Base-by-base conservation (phyloP, 2,113 vertebrate genomes). In the Perognathus longimembris region DNA sequence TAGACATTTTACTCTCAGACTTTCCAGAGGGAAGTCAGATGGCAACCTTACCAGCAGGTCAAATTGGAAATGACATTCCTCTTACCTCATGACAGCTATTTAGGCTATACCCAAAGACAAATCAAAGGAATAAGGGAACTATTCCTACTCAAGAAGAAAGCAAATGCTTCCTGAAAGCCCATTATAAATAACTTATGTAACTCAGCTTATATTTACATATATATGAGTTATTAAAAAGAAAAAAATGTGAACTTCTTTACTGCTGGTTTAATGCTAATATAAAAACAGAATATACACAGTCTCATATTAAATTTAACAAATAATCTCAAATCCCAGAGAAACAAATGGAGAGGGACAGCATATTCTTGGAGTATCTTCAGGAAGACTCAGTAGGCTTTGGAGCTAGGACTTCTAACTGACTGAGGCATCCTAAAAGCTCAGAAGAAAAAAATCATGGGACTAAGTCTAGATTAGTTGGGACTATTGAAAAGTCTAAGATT, bases 1-100 rank as follows among this genome's bases (percentile, higher is more conserved):
- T 96, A 95, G 93, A 96, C 92, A 32, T 95, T 94, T 94, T 77
- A 94, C 70, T 92, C 69, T 96, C 95, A 96, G 69, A 94, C 78
- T 96, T 97, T 95, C 89, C 94, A 91, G 91, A 95, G 93, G 80
- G 95, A 91, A 94, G 3, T 54, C 45, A 59, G 50, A 87, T 95
- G 80, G 84, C 94, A 84, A 92, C 5, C n/a, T 45, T 75, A 96
- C 34, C 85, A 89, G 77, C 12, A 6, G 73, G 88, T 92, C 92
- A 91, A 78, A 94, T 38, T 85, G 73, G 95, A 66, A 95, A 66
- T 59, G 89, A 59, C 87, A 59, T 87, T 86, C 76, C 81, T 91
- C 88, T 94, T 59, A 78, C 90, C 67, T 94, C 63, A 71, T 15
- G 45, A 89, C 89, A 93, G 83, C 18, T 34, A 79, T 86, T 94